Percentiles rank a stretch among this genome's conserved stretches.
These are phyloP conservation scores for Dichetophora obliterata DNA, from an alignment of 2,888 invertebrate genomes.

Conservation along the genomic window DNA sequence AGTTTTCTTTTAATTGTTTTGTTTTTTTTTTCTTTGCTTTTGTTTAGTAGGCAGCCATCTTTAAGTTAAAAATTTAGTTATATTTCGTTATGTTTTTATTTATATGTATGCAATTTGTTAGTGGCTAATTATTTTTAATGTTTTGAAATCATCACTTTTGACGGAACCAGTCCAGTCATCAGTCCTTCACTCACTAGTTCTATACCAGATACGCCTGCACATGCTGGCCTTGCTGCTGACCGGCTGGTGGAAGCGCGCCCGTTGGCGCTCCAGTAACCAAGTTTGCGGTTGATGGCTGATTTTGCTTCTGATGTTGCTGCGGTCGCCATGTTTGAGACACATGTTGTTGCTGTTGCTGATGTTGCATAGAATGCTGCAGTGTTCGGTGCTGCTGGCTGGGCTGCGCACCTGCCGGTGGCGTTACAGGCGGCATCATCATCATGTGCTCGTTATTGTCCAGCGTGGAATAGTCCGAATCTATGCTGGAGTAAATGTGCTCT, in stretches of 20 bases:
- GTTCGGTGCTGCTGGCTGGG: constrained; percentile 46
- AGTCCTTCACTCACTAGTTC: constrained; percentile 34
- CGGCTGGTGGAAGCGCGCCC: constrained; percentile 53
- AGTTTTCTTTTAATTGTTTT: constrained; percentile 1
- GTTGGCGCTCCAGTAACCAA: constrained; percentile 69
- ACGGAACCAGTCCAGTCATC: constrained; percentile 63
- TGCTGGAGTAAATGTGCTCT: constrained; percentile 90
- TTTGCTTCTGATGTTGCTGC: constrained; percentile 51
- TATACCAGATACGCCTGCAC: constrained; percentile 70
- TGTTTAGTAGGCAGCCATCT: constrained; percentile 31
- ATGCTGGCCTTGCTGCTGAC: constrained; percentile 69
- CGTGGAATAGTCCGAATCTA: constrained; percentile 84
- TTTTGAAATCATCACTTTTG: constrained; percentile 6
- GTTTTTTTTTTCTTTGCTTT: neutral
- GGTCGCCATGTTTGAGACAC: constrained; percentile 53
- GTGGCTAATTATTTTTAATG: constrained; percentile 29
- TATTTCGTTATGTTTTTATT: constrained; percentile 43
- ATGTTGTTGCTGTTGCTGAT: constrained; percentile 47
- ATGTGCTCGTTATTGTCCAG: constrained; percentile 69
- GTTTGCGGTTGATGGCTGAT: constrained; percentile 63
- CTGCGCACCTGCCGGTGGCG: constrained; percentile 34
- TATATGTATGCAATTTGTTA: constrained; percentile 36
- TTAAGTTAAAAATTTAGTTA: neutral
- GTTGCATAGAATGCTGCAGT: constrained; percentile 51
- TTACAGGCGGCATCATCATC: constrained; percentile 65